Evolutionary conservation across 2,888 invertebrate genomes (phyloP).

Genomic region (Drosophila robusta): DNA sequence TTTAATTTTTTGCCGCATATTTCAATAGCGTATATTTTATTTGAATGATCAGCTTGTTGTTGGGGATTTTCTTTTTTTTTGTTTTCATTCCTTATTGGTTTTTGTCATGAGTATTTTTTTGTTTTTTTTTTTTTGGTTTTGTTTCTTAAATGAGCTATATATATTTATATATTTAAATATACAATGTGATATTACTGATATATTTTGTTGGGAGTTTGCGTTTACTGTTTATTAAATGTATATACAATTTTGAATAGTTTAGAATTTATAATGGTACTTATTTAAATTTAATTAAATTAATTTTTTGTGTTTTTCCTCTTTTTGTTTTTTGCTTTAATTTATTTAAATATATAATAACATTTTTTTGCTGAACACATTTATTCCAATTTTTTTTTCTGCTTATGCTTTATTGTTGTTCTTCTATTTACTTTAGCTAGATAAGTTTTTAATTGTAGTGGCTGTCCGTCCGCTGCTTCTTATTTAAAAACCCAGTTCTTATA

Average conservation of each 20-base stretch:
- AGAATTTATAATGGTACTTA: conserved; percentile 54
- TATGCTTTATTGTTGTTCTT: conserved; percentile 39
- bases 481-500: conserved; percentile 27
- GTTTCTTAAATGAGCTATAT: conserved; percentile 42
- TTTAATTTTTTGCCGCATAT: conserved; percentile 35
- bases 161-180: conserved; percentile 35
- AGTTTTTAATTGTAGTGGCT: conserved; percentile 35
- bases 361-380: conserved; percentile 73
- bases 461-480: conserved; percentile 18
- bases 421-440: conserved; percentile 31
- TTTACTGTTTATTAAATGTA: conserved; percentile 34
- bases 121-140: conserved; percentile 7
- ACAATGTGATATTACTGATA: conserved; percentile 60
- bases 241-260: conserved; percentile 61
- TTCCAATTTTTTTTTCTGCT: conserved; percentile 59
- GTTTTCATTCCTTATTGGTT: conserved; percentile 23
- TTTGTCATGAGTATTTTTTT: conserved; percentile 31
- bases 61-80: conserved; percentile 25
- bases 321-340: conserved; percentile 31
- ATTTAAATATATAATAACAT: conserved; percentile 80
- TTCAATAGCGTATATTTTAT: conserved; percentile 42
- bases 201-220: conserved; percentile 27
- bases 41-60: conserved; percentile 35
- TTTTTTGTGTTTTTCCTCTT: conserved; percentile 43
- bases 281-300: conserved; percentile 70